Evolutionary conservation across 2,113 vertebrate species (phyloP).

Genomic region (Gambusia affinis): DNA sequence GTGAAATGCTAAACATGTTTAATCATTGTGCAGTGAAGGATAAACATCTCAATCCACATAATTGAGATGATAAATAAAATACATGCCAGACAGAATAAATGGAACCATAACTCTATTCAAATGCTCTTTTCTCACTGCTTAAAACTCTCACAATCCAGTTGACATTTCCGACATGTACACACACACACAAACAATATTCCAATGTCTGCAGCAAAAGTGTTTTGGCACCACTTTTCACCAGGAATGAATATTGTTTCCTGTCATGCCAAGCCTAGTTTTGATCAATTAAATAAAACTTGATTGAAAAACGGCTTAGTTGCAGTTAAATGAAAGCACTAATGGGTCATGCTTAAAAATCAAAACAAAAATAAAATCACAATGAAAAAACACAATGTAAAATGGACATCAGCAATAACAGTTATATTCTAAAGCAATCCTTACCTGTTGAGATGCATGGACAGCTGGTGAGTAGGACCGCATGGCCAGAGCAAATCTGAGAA

Average conservation of each 20-base stretch:
- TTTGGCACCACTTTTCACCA: background rate
- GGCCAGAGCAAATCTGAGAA: constrained; percentile 90
- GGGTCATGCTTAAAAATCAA: background rate
- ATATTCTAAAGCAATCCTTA: constrained; percentile 46
- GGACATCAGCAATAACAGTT: no score
- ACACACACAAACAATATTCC: background rate
- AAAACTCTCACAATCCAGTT: background rate
- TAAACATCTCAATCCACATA: background rate
- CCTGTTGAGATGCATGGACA: constrained; percentile 93
- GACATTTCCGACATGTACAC: background rate
- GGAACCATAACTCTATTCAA: no score
- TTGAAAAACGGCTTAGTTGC: background rate
- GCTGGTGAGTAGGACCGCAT: constrained; percentile 89
- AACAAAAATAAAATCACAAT: background rate
- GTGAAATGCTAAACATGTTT: background rate
- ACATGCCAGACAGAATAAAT: no score
- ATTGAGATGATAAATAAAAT: background rate
- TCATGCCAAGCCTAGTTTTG: background rate
- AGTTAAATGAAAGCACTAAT: background rate
- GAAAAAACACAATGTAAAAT: no score
- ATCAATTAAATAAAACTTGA: background rate
- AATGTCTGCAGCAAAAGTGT: no score
- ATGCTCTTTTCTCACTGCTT: no score
- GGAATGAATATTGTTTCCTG: background rate
- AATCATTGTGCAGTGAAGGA: background rate